Evolutionary conservation across 2,113 vertebrate species (phyloP).

Genomic region (Kryptolebias marmoratus): DNA sequence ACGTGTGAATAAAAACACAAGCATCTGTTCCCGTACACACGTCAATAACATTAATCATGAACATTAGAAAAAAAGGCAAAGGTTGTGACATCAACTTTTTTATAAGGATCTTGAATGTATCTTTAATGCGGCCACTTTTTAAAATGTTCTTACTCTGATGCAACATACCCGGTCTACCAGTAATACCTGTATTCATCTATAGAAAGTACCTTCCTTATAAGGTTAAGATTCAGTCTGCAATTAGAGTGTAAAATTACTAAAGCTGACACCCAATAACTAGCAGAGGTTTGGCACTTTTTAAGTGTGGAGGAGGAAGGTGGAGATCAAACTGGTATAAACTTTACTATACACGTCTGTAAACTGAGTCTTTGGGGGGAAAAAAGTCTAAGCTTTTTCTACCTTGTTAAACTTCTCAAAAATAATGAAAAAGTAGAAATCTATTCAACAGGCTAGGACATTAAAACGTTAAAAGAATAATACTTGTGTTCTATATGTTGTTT

Average conservation of each 20-base stretch:
- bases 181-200: neutral
- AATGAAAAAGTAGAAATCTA: too few species aligned
- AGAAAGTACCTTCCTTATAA: neutral
- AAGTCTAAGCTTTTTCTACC: neutral
- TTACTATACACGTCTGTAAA: too few species aligned
- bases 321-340: too few species aligned
- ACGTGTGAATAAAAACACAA: neutral
- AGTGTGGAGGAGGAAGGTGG: too few species aligned
- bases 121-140: neutral
- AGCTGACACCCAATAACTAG: too few species aligned
- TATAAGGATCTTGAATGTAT: neutral
- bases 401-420: neutral
- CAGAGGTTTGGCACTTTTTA: too few species aligned
- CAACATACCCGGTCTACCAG: neutral
- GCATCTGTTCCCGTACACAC: neutral
- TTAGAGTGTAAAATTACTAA: too few species aligned
- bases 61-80: neutral
- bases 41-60: neutral
- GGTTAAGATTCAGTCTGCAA: too few species aligned
- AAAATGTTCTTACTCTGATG: neutral
- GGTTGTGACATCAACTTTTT: neutral
- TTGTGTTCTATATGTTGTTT: too few species aligned
- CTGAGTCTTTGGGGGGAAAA: too few species aligned
- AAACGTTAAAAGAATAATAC: too few species aligned
- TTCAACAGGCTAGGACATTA: too few species aligned